phyloP scores from a whole-genome alignment of 2,113 vertebrate species.

The Oncorhynchus keta region DNA sequence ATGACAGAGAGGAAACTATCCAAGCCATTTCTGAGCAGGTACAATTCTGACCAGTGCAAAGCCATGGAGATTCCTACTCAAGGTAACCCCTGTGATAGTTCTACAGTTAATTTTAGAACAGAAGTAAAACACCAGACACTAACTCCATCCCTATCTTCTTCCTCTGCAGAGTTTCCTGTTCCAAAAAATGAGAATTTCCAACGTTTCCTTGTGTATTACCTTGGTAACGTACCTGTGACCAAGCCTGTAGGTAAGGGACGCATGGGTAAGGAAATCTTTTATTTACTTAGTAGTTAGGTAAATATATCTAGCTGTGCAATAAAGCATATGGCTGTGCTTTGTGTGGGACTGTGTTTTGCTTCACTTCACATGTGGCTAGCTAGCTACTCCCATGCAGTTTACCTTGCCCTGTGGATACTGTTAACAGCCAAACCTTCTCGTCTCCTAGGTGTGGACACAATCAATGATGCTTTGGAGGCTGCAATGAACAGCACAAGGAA shows the following conservation, averaged over 20 bases:
- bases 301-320: not conserved
- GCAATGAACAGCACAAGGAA: slow-evolving; percentile 73
- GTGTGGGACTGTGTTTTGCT: not conserved
- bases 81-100: slow-evolving; percentile 66
- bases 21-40: slow-evolving; percentile 73
- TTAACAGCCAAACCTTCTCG: not conserved
- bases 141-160: not conserved
- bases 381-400: not conserved
- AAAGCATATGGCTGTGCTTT: not conserved
- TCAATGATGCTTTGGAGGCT: slow-evolving; percentile 80
- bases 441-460: slow-evolving; percentile 83
- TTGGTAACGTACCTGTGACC: slow-evolving; percentile 81
- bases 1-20: slow-evolving; percentile 82
- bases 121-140: not conserved
- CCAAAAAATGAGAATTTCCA: slow-evolving; percentile 91
- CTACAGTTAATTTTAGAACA: not conserved
- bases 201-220: slow-evolving; percentile 88
- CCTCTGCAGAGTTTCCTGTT: slow-evolving; percentile 84
- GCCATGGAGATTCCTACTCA: slow-evolving; percentile 84
- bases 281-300: not conserved
- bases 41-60: slow-evolving; percentile 77
- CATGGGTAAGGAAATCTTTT: not conserved
- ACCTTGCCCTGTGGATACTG: not conserved
- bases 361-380: not conserved
- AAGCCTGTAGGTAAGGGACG: slow-evolving; percentile 86